Base-by-base conservation (phyloP, 2,113 vertebrate genomes). In the Macroglossus sobrinus region DNA sequence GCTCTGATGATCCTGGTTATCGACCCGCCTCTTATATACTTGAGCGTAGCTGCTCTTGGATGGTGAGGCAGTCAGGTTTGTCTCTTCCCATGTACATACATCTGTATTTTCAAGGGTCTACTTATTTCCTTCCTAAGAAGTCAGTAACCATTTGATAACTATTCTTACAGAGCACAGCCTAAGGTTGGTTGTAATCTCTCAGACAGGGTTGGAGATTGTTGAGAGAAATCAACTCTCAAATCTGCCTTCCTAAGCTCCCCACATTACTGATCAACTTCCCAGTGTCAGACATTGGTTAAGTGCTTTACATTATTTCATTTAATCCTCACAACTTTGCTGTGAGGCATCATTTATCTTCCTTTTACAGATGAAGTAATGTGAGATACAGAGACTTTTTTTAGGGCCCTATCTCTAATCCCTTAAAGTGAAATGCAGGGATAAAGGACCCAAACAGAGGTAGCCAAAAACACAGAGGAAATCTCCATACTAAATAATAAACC, bases 161-260 rank as follows among this genome's bases (percentile, higher is more conserved):
- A 38, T 50, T 81, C 22, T 28, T 78, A 26, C 26, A 24, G 89
- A 94, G 45, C 13, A 45, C 7, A 59, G 33, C 28, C 10, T 8
- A 64, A 89, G 68, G 74, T 82, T 91, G 24, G 66, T 71, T 74
- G 43, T 71, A 50, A 72, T 64, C 38, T 72, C 59, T 95, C 63
- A 43, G 76, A 66, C 18, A 91, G 66, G 19, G 59, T 76, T 66
- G 30, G 69, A 76, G 78, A 26, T 89, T 89, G 4, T 87, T 81
- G 47, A 72, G 57, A 93, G 63, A 94, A 94, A 85, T 81, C 68
- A 95, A 64, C 47, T 75, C 55, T 89, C 1, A 43, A 84, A 84
- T 10, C 33, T 66, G 57, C 35, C 74, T 91, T 86, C 53, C 66
- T 72, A 66, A 93, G 91, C n/a, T 57, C 33, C 50, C 35, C 38